Conservation (phyloP, 1,140 invertebrate genomes). For the Dryas iulia region DNA sequence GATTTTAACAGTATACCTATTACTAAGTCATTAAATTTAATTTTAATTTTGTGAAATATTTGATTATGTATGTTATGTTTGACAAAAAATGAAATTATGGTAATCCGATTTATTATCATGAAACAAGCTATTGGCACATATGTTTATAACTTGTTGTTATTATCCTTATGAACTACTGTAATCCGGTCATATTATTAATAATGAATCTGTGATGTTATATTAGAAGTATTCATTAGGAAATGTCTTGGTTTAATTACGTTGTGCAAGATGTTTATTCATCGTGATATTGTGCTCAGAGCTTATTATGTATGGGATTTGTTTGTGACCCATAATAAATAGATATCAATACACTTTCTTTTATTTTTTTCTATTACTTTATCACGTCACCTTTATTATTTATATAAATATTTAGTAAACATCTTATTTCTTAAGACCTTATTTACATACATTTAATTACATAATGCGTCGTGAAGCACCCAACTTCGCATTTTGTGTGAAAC, state of each 20-base stretch:
- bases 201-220: constrained; percentile 65
- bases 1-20: background rate
- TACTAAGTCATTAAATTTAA: too few relatives aligned
- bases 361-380: background rate
- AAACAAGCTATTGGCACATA: background rate
- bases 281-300: constrained; percentile 69
- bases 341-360: constrained; percentile 29
- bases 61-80: too few relatives aligned
- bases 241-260: constrained; percentile 47
- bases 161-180: constrained; percentile 8
- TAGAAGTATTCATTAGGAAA: constrained; percentile 56
- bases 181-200: constrained; percentile 48
- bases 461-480: too few relatives aligned
- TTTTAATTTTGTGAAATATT: too few relatives aligned
- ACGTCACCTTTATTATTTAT: too few relatives aligned
- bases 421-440: too few relatives aligned
- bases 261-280: constrained; percentile 56
- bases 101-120: background rate
- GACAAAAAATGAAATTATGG: too few relatives aligned
- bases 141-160: constrained; percentile 5
- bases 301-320: constrained; percentile 42
- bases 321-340: constrained; percentile 45
- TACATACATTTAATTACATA: too few relatives aligned
- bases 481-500: too few relatives aligned
- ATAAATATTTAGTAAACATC: too few relatives aligned